Conservation (phyloP, 2,113 vertebrate species). For the Oreotrochilus melanogaster region DNA sequence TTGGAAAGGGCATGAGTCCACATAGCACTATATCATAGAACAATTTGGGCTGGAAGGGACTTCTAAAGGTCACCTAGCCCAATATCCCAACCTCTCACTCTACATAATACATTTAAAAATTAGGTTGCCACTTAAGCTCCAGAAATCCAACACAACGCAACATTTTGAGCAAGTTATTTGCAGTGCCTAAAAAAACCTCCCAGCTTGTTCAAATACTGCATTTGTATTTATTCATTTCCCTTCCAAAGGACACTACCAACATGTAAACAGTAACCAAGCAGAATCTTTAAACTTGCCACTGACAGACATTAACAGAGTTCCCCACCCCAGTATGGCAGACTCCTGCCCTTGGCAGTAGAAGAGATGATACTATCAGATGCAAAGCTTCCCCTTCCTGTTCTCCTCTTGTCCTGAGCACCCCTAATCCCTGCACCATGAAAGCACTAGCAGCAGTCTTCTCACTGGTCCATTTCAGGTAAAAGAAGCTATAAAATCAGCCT, state of each 20-base stretch:
- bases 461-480: neutral
- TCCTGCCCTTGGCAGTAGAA: neutral
- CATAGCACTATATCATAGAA: neutral
- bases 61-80: too few relatives aligned
- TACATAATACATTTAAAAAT: neutral
- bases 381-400: neutral
- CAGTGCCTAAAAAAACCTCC: neutral
- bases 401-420: neutral
- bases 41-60: too few relatives aligned
- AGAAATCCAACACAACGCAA: neutral
- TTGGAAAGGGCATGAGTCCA: neutral
- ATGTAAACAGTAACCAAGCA: neutral
- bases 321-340: neutral
- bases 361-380: neutral
- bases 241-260: neutral
- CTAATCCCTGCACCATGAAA: neutral
- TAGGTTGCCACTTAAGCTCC: neutral
- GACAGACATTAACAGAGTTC: fast-evolving
- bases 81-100: neutral
- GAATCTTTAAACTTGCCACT: neutral
- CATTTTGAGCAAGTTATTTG: neutral
- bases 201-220: neutral
- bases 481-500: neutral
- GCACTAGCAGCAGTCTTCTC: neutral
- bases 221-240: neutral